phyloP scores from a whole-genome alignment of 2,888 invertebrate genomes.

The Cataglyphis cursor region DNA sequence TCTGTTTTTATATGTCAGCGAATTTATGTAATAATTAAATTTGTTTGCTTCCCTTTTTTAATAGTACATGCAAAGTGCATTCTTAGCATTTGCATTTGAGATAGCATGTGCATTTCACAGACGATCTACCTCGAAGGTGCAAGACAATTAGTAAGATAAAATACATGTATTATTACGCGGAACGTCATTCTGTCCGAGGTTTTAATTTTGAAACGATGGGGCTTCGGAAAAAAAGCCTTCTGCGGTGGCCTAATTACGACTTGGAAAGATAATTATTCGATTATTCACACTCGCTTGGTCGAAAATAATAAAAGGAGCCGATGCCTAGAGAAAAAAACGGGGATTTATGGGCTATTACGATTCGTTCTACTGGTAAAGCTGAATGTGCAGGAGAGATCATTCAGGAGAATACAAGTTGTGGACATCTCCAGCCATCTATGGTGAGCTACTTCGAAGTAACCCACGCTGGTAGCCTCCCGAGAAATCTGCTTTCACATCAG shows the following conservation, averaged over 20 bases:
- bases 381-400: conserved; percentile 47
- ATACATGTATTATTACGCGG: conserved; percentile 57
- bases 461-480: neutral
- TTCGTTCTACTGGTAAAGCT: conserved; percentile 77
- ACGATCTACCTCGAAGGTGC: conserved; percentile 29
- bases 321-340: conserved; percentile 68
- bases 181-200: conserved; percentile 46
- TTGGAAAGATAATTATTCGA: conserved; percentile 81
- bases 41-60: neutral
- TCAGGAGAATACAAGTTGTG: neutral
- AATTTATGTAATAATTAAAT: neutral
- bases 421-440: conserved; percentile 43
- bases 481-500: conserved; percentile 1
- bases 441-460: neutral
- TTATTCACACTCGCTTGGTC: conserved; percentile 81
- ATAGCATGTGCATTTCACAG: neutral
- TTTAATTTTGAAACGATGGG: conserved; percentile 55
- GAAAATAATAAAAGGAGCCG: conserved; percentile 75
- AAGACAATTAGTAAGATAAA: conserved; percentile 52
- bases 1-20: neutral
- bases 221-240: conserved; percentile 71
- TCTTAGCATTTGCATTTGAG: neutral
- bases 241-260: conserved; percentile 81
- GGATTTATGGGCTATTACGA: conserved; percentile 81
- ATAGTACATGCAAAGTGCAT: neutral